Evolutionary conservation across 1,140 invertebrate genomes (phyloP), one percentile per base, ranked within the genome.

Genomic region (Dermatophagoides farinae): DNA sequence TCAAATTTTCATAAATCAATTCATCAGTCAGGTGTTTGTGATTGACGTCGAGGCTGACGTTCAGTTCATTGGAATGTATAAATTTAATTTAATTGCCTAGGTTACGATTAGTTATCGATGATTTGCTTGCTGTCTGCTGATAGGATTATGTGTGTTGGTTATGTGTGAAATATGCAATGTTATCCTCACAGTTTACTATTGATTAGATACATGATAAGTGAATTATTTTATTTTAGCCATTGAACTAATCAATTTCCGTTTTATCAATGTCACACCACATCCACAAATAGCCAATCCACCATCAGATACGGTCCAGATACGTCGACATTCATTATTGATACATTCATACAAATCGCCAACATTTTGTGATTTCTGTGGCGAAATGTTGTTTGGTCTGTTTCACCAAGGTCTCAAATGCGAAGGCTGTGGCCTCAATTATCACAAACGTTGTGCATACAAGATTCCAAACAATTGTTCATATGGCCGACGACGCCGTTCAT

Each of bases 361-460:
- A 60, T 98, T 99, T 77, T 95, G 91, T 76, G 92, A 98, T 78
- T 97, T 96, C 77, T 98, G 95, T 75, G 93, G 93, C 51, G 93
- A 97, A 78, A 95, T 99, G 89, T 79, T 98, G 1, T 97, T 97
- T 75, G 95, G 95, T 8, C 77, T 98, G 57, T 90, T 97, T 46
- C 80, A 90, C 60, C 95, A 98, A 77, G 95, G 95, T 65, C 79
- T 98, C 61, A 97, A 98, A 76, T 98, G 95, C 77, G 92, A 97
- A 80, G 92, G 91, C 88, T 98, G 93, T 77, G 85, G 90, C 11
- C 79, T 91, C 69, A 97, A 97, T 76, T 98, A 91, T 76, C 95
- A 97, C 76, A 98, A 98, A 73, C 78, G 93, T 51, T 98, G 95
- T 76, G 92, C 93, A 54, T 88, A 93, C 62, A 97, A 97, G 75